A percentile compares a stretch with the other conserved stretches of the same genome.
Evolutionary conservation across 2,797 vertebrate species (phyloP).

Genomic region (Helicolenus hilgendorfi): DNA sequence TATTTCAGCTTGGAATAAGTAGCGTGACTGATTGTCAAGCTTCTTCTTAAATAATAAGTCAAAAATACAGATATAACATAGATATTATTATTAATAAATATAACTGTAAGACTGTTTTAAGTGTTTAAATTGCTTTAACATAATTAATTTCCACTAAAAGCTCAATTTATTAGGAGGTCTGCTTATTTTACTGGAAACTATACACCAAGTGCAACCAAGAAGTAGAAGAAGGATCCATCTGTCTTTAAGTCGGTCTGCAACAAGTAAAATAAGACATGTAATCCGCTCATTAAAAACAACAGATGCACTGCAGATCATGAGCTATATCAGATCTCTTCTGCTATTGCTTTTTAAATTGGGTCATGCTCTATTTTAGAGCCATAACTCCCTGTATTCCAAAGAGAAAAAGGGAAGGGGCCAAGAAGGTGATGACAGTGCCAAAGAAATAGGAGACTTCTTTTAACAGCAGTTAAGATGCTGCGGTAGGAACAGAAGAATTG

Average conservation of each 20-base stretch:
- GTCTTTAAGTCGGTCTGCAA: constrained; percentile 22
- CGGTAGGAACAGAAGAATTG: constrained; percentile 66
- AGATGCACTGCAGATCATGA: constrained; percentile 45
- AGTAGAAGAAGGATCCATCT: not conserved
- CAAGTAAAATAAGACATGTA: constrained; percentile 29
- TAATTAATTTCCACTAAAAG: constrained; percentile 34
- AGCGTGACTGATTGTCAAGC: constrained; percentile 66
- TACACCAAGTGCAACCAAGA: constrained; percentile 22
- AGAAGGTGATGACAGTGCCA: constrained; percentile 48
- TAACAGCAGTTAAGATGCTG: constrained; percentile 8
- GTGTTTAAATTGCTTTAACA: constrained; percentile 27
- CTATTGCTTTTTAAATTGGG: constrained; percentile 75
- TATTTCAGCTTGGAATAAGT: constrained; percentile 32
- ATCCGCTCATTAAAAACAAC: constrained; percentile 27
- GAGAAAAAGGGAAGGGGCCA: constrained; percentile 16
- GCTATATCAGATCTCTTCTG: constrained; percentile 47
- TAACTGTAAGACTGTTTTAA: constrained; percentile 18
- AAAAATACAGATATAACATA: constrained; percentile 25
- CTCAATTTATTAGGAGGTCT: constrained; percentile 48
- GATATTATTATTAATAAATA: not conserved
- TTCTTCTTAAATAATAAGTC: constrained; percentile 29
- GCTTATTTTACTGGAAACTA: constrained; percentile 42
- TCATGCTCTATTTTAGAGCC: constrained; percentile 64
- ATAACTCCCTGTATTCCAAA: constrained; percentile 53
- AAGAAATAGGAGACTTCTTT: constrained; percentile 38